These are phyloP conservation scores for Prionace glauca DNA, from an alignment of 2,797 vertebrate genomes.

Conservation along the genomic window DNA sequence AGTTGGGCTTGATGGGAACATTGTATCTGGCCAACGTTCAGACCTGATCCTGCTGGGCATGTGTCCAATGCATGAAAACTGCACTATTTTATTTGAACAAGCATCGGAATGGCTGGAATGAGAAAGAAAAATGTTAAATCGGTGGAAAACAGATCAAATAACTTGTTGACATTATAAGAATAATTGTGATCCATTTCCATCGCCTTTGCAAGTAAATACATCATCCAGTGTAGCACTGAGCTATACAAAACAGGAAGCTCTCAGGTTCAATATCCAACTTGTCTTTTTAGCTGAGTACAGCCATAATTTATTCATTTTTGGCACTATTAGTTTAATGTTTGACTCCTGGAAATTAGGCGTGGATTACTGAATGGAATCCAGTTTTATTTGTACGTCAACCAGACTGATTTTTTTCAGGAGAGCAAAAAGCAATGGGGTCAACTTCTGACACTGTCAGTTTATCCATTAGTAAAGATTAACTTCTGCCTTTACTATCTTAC, in stretches of 20 bases:
- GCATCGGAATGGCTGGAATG: background rate
- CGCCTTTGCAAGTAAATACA: background rate
- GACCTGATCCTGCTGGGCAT: too few relatives aligned
- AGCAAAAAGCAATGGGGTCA: background rate
- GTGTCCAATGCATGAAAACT: background rate
- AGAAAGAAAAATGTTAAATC: background rate
- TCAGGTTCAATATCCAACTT: background rate
- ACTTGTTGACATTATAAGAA: background rate
- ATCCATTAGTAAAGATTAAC: slow-evolving; percentile 1
- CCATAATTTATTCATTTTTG: background rate
- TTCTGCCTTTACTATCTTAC: background rate
- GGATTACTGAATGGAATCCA: background rate
- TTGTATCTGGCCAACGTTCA: too few relatives aligned
- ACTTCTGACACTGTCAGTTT: background rate
- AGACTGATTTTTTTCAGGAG: background rate
- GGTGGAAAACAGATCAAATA: background rate
- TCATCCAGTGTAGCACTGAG: background rate
- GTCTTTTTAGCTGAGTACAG: background rate
- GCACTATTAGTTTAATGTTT: background rate
- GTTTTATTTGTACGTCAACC: background rate
- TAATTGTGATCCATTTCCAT: background rate
- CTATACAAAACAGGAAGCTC: background rate
- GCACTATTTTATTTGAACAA: background rate
- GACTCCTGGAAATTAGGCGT: background rate
- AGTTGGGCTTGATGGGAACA: too few relatives aligned